Evolutionary conservation across 1,140 invertebrate genomes (phyloP), one percentile per base, ranked within the genome.

Genomic region (Drosophila saltans): DNA sequence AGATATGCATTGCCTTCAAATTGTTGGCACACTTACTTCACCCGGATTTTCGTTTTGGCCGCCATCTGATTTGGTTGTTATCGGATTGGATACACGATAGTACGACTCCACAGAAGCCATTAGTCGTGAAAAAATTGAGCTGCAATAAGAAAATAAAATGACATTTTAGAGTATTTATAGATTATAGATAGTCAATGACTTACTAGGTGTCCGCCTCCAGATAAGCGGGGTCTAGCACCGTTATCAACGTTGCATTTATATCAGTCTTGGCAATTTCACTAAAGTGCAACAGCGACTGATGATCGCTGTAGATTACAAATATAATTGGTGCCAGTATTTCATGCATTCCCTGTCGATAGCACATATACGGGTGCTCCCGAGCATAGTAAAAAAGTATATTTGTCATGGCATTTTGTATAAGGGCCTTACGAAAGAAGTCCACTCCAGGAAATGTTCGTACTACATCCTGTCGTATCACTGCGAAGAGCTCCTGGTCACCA

Each of bases 311-410:
- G 24, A 97, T 91, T 4, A 97, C 95, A 90, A 96, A 96, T 41
- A 97, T 92, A 43, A 97, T 90, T 0, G 96, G 96, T 6, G 96
- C 96, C 59, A 97, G 91, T 61, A 97, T 94, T 91, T 97, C 96
- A 92, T 97, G 96, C 96, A 97, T 97, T n/a, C 96, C 96, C 93
- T 97, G 96, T 70, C 95, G 93, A 88, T 97, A 97, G 28, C 95
- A 95, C 66, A 97, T 93, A 28, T 94, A 93, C 0, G 96, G 93
- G 92, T 96, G 94, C 62, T 96, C 93, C 45, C 96, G 94, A 1
- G 96, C 95, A 93, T 96, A 97, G 84, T 95, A 94, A 91, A 96
- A 96, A 0, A 92, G 56, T 26, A 93, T 92, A 72, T 93, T 93
- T 0, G 80, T 80, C 96, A 97, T 96, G 30, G 95, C 91, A 74